phyloP scores from a whole-genome alignment of 1,140 invertebrate genomes.

The Luehdorfia chinensis region DNA sequence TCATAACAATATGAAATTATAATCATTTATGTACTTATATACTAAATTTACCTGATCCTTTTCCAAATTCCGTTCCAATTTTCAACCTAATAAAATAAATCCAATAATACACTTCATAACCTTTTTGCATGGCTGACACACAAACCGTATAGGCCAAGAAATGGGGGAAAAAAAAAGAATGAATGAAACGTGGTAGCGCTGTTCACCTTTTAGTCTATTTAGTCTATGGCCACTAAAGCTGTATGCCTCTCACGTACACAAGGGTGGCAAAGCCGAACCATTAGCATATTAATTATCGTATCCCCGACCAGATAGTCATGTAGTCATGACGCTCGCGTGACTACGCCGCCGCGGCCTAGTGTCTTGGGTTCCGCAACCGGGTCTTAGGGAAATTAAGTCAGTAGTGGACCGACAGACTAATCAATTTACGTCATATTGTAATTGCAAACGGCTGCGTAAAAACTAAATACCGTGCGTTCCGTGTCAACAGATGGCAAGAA shows the following conservation, averaged over 20 bases:
- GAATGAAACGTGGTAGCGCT: too few relatives aligned
- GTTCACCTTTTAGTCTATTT: too few relatives aligned
- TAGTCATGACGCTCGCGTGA: conserved; percentile 40
- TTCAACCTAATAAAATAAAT: too few relatives aligned
- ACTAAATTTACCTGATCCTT: too few relatives aligned
- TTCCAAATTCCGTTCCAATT: too few relatives aligned
- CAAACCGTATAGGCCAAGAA: too few relatives aligned
- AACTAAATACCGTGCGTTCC: conserved; percentile 5
- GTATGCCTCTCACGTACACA: conserved; percentile 47
- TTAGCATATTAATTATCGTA: conserved; percentile 68
- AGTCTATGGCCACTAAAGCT: conserved; percentile 25
- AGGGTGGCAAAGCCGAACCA: conserved; percentile 52
- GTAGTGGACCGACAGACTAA: conserved; percentile 26
- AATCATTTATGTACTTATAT: too few relatives aligned
- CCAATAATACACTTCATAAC: too few relatives aligned
- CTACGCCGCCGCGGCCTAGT: conserved; percentile 21
- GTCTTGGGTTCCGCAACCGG: conserved; percentile 14
- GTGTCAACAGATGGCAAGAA: background rate
- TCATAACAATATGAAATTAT: too few relatives aligned
- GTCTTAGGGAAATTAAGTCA: conserved; percentile 18
- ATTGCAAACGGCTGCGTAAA: conserved; percentile 33
- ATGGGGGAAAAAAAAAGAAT: too few relatives aligned
- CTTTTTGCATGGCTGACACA: too few relatives aligned
- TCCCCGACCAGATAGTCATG: conserved; percentile 37
- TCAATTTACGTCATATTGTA: conserved; percentile 28